phyloP scores from a whole-genome alignment of 2,113 vertebrate genomes.

The Turdus rufiventris region DNA sequence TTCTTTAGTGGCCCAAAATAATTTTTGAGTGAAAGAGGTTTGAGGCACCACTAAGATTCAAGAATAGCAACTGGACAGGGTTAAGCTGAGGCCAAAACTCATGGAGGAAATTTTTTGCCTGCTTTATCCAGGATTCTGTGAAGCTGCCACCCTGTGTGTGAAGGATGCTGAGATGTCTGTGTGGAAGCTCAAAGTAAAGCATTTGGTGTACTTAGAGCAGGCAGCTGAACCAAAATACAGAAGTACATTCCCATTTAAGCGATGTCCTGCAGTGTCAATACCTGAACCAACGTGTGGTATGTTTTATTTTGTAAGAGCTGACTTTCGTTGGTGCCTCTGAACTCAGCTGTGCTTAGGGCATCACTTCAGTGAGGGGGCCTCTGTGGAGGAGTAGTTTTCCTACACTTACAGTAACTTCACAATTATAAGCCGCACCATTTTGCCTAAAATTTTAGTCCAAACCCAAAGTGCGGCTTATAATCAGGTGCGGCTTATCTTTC shows the following conservation, averaged over 20 bases:
- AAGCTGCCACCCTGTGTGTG: too few species aligned
- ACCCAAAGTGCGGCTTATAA: too few species aligned
- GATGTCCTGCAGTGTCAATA: background rate
- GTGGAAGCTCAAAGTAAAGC: background rate
- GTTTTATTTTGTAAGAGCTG: background rate
- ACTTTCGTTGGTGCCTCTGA: background rate
- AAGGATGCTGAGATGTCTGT: background rate
- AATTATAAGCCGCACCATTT: too few species aligned
- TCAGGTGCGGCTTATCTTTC: too few species aligned
- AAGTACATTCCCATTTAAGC: accelerated
- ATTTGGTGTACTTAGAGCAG: background rate
- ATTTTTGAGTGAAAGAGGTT: background rate
- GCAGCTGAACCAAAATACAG: background rate
- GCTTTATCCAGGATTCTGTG: accelerated
- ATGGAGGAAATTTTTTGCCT: accelerated
- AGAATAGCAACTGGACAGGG: background rate
- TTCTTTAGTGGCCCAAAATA: background rate
- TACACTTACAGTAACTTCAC: too few species aligned
- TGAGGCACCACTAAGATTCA: background rate
- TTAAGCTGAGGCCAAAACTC: background rate
- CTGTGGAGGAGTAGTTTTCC: background rate
- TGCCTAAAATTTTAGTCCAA: too few species aligned
- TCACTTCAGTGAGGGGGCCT: background rate
- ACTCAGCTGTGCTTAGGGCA: background rate
- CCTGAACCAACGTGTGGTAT: accelerated